Evolutionary conservation across 2,113 vertebrate genomes (phyloP), one percentile per base, ranked within the genome.

Genomic region (Cebus imitator): DNA sequence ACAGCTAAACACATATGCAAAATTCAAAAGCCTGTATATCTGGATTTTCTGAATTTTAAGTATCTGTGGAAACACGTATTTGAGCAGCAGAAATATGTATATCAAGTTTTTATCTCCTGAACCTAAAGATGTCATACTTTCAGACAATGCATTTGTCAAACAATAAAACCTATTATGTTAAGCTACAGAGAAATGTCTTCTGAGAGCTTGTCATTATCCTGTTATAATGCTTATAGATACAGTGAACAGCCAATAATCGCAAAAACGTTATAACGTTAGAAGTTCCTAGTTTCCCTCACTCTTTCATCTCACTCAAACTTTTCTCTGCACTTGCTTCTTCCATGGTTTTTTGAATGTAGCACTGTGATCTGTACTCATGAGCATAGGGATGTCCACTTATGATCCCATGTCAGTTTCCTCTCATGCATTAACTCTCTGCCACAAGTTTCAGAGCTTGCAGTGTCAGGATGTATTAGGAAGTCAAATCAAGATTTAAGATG

Each of bases 41-140:
- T 83, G 43, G 40, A 50, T 66, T 91, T 94, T 93, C 66, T 88
- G 43, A 90, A 52, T 90, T 92, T 90, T 70, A 84, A 61, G 55
- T 66, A 58, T 88, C 79, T 40, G 16, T 80, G 48, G 57, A 58
- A 96, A 82, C 11, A 76, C 25, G 43, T 73, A 61, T 91, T 61
- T 80, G 58, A 87, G n/a, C 35, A 73, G 79, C 21, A 64, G 8
- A 87, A 82, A 90, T 73, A 87, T n/a, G 2, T 35, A 55, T 6
- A 61, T 55, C 25, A 30, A 70, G 23, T 27, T 72, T 73, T 89
- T 83, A 70, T 68, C 25, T 25, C 35, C 37, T 95, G 40, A 40
- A 83, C 27, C 17, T 89, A 79, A 90, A 95, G 30, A 92, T 48
- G n/a, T 57, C 55, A 70, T n/a, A 52, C 30, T 25, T 57, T 6